Evolutionary conservation across 1,140 invertebrate genomes (phyloP), one percentile per base, ranked within the genome.

Genomic region (Tachypleus tridentatus): DNA sequence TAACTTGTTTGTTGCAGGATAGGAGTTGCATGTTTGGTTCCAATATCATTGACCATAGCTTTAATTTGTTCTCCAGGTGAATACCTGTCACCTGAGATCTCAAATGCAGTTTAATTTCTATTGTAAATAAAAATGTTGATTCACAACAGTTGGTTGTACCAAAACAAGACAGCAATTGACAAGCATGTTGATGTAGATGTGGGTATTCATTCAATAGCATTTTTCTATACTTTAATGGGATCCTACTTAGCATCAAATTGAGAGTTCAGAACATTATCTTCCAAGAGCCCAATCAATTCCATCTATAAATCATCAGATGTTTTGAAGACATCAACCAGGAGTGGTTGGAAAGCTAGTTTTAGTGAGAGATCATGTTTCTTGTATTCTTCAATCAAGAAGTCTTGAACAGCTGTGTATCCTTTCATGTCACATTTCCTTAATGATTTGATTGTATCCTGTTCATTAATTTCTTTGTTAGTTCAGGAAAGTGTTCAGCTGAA

Each of bases 281-380:
- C 58, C 5, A 48, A 59, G 4, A 59, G 10, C 10, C 49, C 58
- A 47, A 59, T 59, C 6, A 59, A 47, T 47, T 59, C 4, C 58
- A 59, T 59, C 29, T 59, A 48, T 11, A 59, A 9, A 9, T 59
- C 58, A 5, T 59, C 29, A 29, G 29, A 29, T 29, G 0, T 29
- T 29, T 59, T 11, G 5, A 47, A 59, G 9, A 59, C 11, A 59
- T 59, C 29, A 59, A 59, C 11, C 10, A 50, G 10, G 11, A 48
- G 58, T 48, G 7, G 7, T 48, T 59, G 49, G 49, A 59, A 59
- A 59, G 58, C 49, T 47, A 59, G 11, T 59, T 59, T 59, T 4
- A 59, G 58, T 5, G 5, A 48, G 1, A 29, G 29, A 49, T 59
- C 29, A 49, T 59, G 29, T 5, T 59, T 59, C 58, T 59, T 59